Percentiles rank a stretch among this genome's conserved stretches.
Evolutionary conservation across 2,797 vertebrate species (phyloP).

Genomic region (Poliocrania exsul): DNA sequence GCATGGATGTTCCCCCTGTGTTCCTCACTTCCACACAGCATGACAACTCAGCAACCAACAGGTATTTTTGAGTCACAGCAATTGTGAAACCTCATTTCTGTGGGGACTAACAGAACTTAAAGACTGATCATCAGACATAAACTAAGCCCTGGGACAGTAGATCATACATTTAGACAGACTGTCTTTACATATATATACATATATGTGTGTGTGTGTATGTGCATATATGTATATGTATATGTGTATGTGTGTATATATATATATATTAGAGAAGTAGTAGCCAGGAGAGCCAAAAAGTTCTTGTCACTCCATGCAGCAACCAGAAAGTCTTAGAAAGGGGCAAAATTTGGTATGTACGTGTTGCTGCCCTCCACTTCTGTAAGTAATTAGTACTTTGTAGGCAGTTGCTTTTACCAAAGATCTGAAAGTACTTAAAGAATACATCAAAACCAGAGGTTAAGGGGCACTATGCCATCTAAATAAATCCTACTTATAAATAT

Average conservation of each 20-base stretch:
- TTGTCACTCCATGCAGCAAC: background rate
- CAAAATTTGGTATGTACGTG: background rate
- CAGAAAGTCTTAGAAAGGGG: background rate
- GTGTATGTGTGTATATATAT: background rate
- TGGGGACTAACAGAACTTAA: background rate
- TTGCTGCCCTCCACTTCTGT: background rate
- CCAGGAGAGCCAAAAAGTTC: background rate
- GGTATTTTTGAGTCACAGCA: background rate
- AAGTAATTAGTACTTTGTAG: background rate
- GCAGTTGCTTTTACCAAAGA: background rate
- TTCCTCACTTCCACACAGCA: background rate
- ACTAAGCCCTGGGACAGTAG: background rate
- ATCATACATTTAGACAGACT: background rate
- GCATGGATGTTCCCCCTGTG: background rate
- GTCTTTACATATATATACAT: background rate
- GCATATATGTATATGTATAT: accelerated
- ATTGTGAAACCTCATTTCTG: background rate
- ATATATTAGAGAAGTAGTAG: background rate
- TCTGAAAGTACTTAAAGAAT: background rate
- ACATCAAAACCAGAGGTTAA: background rate
- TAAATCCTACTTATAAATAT: background rate
- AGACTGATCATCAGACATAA: background rate
- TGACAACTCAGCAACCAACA: background rate
- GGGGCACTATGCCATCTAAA: background rate
- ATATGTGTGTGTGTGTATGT: background rate